These are phyloP conservation scores for Clanis bilineata DNA, from an alignment of 2,888 invertebrate genomes.

Conservation along the genomic window DNA sequence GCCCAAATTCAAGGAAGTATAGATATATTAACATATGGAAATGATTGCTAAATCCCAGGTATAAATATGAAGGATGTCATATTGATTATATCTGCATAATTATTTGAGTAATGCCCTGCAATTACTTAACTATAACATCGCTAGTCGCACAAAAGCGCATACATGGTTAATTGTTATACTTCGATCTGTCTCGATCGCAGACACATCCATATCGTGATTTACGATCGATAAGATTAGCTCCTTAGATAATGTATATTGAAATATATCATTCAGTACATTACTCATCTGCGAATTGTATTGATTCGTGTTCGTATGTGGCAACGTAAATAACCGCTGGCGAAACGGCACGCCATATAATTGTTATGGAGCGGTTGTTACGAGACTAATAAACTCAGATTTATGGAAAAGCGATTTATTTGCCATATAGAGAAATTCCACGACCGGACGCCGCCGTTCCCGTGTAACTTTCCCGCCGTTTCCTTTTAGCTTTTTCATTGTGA, in stretches of 20 bases:
- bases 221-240: constrained; percentile 3
- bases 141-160: constrained; percentile 6
- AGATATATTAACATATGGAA: not conserved
- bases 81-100: not conserved
- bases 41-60: not conserved
- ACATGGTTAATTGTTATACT: not conserved
- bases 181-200: constrained; percentile 4
- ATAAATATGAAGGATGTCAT: too few species aligned
- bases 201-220: constrained; percentile 6
- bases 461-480: constrained; percentile 55
- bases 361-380: constrained; percentile 25
- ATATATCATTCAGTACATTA: constrained; percentile 3
- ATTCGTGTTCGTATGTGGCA: not conserved
- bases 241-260: not conserved
- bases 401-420: constrained; percentile 12
- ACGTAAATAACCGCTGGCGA: not conserved
- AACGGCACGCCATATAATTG: constrained; percentile 12
- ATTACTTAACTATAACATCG: not conserved
- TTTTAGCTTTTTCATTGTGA: constrained; percentile 20
- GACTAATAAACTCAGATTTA: constrained; percentile 34
- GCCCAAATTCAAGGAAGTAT: not conserved
- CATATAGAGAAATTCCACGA: constrained; percentile 14
- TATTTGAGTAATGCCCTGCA: not conserved
- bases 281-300: constrained; percentile 4
- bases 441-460: constrained; percentile 36